Evolutionary conservation across 1,140 invertebrate genomes (phyloP).

Genomic region (Drosophila tsacasi): DNA sequence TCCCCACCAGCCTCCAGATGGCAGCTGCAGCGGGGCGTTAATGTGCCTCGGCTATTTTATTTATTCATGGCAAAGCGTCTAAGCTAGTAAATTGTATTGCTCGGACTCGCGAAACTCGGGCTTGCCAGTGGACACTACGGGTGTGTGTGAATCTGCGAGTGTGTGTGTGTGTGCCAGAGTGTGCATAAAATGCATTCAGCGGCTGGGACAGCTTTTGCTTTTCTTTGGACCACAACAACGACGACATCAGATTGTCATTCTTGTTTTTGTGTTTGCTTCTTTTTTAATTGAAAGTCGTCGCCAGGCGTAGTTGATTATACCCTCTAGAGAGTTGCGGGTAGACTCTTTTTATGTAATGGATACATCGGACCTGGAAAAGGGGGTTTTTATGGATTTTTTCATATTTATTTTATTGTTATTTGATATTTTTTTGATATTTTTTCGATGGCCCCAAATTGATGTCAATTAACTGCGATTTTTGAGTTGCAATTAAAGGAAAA

Average conservation of each 20-base stretch:
- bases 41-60: slow-evolving; percentile 83
- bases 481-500: background rate
- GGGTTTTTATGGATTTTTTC: background rate
- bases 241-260: slow-evolving; percentile 84
- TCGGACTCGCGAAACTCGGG: slow-evolving; percentile 61
- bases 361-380: background rate
- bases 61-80: slow-evolving; percentile 83
- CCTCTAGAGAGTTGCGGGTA: slow-evolving; percentile 45
- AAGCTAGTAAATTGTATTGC: slow-evolving; percentile 84
- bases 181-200: slow-evolving; percentile 62
- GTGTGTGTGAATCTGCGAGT: too few relatives aligned
- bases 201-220: slow-evolving; percentile 77
- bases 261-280: slow-evolving; percentile 77
- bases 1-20: slow-evolving; percentile 66
- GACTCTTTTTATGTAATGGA: slow-evolving; percentile 24
- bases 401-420: background rate
- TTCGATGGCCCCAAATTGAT: background rate
- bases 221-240: slow-evolving; percentile 76
- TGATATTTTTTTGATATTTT: slow-evolving; percentile 1
- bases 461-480: background rate
- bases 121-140: slow-evolving; percentile 43
- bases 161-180: slow-evolving; percentile 1
- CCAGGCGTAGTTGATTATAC: slow-evolving; percentile 73
- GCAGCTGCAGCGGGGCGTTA: slow-evolving; percentile 82
- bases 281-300: slow-evolving; percentile 84